Conservation (phyloP, 53 echinoderm and acorn worm species). For the Stichopus horrens region DNA sequence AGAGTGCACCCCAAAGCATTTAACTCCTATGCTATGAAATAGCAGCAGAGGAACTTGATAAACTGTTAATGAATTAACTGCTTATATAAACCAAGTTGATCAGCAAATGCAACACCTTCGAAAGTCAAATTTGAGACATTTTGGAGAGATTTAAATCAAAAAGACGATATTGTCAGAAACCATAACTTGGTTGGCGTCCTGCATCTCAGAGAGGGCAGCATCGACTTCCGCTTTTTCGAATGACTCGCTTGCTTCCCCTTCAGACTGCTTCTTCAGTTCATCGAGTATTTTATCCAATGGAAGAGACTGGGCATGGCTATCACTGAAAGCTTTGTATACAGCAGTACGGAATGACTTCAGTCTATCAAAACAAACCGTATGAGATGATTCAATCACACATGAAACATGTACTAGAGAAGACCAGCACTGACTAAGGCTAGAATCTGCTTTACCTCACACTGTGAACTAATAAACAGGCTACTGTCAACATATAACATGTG, state of each 20-base stretch:
- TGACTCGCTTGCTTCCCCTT: slow-evolving; percentile 39
- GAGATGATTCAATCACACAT: not conserved
- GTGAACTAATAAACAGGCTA: not conserved
- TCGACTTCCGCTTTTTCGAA: slow-evolving; percentile 67
- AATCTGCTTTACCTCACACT: not conserved
- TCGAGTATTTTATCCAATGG: slow-evolving; percentile 68
- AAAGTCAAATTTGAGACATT: no score
- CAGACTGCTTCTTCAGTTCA: slow-evolving; percentile 60
- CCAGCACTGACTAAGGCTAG: not conserved
- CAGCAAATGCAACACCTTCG: no score
- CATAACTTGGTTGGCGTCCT: slow-evolving; percentile 97
- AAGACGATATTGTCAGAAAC: slow-evolving; percentile 82
- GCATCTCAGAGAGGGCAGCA: slow-evolving; percentile 81
- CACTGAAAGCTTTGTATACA: slow-evolving; percentile 77
- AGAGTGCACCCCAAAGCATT: no score
- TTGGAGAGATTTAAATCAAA: slow-evolving; percentile 59
- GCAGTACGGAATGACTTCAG: slow-evolving; percentile 82
- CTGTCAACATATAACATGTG: not conserved
- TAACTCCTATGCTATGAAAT: no score
- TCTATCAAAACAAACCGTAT: slow-evolving; percentile 54
- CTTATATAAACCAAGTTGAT: no score
- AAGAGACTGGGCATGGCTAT: slow-evolving; percentile 79
- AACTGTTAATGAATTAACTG: no score
- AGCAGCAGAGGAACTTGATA: no score
- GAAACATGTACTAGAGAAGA: not conserved